Evolutionary conservation across 1,140 invertebrate species (phyloP), one percentile per base, ranked within the genome.

Genomic region (Pissodes strobi): DNA sequence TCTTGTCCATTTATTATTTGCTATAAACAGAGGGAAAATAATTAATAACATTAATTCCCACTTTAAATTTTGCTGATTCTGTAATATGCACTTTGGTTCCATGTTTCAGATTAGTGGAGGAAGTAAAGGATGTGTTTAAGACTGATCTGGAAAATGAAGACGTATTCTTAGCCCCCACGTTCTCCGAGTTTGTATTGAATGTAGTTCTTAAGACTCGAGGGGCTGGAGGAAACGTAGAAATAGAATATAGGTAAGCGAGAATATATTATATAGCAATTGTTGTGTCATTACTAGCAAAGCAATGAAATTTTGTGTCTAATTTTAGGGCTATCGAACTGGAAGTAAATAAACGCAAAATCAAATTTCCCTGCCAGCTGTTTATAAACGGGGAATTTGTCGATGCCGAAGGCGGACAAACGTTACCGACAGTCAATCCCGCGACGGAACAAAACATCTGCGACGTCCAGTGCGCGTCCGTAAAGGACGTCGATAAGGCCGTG

Each of bases 351-450:
- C 88, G 91, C 79, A 85, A 88, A 53, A 78, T 98, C 4, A 87
- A 84, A 62, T 93, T 97, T 66, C 92, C 94, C 0, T 88, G 87
- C 17, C 95, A 98, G 74, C 75, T 93, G 0, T 98, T 97, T 69
- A 94, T 97, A 66, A 87, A 97, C 79, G 95, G 95, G 1, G 82
- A 92, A 73, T 98, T 98, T 76, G 83, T 95, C 0, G 85, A 97
- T 76, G 84, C 91, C 0, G 87, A 88, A 34, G 82, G 81, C 62
- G 85, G 86, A 0, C 84, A 83, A 51, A 86, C 80, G 0, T 78
- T 90, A 55, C 82, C 85, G 0, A 83, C 89, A 25, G 83, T 97
- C 1, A 96, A 97, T 80, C 95, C 95, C 2, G 86, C 87, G 5
- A 89, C 94, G 74, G 95, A 97, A 79, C 83, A 85, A 41, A 80